Base-by-base conservation (phyloP, 1,140 invertebrate genomes). In the Drosophila orena region DNA sequence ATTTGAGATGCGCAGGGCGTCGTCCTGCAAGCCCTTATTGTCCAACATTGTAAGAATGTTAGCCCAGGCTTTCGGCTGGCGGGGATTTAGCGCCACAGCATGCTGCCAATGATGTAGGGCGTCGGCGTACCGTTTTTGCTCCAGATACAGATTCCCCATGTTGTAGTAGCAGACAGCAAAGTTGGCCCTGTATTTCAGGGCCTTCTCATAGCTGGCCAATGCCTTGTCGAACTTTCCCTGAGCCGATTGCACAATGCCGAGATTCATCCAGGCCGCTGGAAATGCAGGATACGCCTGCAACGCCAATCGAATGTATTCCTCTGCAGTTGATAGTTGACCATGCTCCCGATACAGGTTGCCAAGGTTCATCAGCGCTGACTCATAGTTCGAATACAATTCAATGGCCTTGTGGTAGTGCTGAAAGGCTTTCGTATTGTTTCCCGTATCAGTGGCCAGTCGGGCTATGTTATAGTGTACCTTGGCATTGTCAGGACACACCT, bases 381-480 rank as follows among this genome's bases (percentile, higher is more conserved):
- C 97, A 93, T 99, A 99, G 15, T 96, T 93, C 8, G 97, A 97
- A 94, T 98, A 95, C 15, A 99, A 93, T 69, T 96, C 96, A 8
- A 98, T 94, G 30, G 97, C 97, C 84, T 95, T 93, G 91, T 94
- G 93, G 92, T 99, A 99, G 92, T 96, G 95, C 17, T 93, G 72
- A 55, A 97, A 94, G 3, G 98, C 97, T 71, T 94, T 93, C 12
- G 93, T 86, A 55, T 93, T 93, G 75, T 97, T 93, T 24, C 96
- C 95, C n/a, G 92, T 92, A 90, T 98, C 97, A 8, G 96, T 96
- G 47, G 96, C 95, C 68, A 96, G 94, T 93, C 98, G 98, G 0
- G 95, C 98, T 59, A 99, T 95, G 93, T 99, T 99, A 91, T 99
- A 99, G 92, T 98, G 98, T 50, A 99, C 96, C 94, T 99, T 98